A percentile compares a stretch with the other conserved stretches of the same genome.
phyloP scores from a whole-genome alignment of 1,140 invertebrate species.

The Euschistus heros region DNA sequence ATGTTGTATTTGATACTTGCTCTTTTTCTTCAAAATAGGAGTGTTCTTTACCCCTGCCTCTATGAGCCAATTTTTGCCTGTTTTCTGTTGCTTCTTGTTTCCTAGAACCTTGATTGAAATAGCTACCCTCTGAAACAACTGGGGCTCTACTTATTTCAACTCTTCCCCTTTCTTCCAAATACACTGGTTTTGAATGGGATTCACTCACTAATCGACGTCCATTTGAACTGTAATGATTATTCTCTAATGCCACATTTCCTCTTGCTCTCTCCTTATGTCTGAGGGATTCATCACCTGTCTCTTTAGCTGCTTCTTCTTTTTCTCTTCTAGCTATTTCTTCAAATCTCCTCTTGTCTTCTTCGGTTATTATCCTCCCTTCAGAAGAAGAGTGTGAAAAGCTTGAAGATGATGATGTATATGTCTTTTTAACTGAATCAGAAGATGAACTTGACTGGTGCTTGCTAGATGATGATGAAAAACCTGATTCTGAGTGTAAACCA shows the following conservation, averaged over 20 bases:
- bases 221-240: constrained; percentile 19
- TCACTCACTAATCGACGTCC: constrained; percentile 20
- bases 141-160: background rate
- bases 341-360: constrained; percentile 28
- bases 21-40: background rate
- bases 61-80: background rate
- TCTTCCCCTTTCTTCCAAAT: constrained; percentile 6
- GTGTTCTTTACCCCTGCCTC: background rate
- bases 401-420: constrained; percentile 18
- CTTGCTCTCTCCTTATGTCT: background rate
- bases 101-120: no score
- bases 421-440: constrained; percentile 7
- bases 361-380: constrained; percentile 15
- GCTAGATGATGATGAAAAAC: constrained; percentile 54
- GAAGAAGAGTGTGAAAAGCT: constrained; percentile 9
- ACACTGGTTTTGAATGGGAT: constrained; percentile 12
- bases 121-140: no score
- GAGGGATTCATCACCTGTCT: constrained; percentile 18
- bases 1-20: constrained; percentile 2
- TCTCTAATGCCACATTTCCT: background rate
- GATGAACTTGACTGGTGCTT: constrained; percentile 42
- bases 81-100: background rate
- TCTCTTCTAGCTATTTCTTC: constrained; percentile 24
- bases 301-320: constrained; percentile 24
- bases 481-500: constrained; percentile 31